Conservation (phyloP, 92 coral and sea anemone genomes). For the Epizoanthus ramosus region DNA sequence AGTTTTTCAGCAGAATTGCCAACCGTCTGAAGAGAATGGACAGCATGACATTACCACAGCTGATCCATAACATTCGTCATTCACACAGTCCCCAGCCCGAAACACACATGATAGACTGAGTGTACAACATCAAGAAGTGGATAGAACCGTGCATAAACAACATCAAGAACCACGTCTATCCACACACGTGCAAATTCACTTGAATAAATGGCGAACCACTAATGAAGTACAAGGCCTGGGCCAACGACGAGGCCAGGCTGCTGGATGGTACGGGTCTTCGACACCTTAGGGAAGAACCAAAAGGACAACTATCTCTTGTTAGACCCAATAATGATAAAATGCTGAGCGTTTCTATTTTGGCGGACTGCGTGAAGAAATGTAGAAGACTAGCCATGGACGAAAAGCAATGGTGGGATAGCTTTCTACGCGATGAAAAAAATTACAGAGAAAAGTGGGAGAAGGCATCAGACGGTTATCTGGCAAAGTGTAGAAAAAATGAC, state of each 20-base stretch:
- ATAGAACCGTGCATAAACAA: conserved; percentile 21
- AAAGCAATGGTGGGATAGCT: conserved; percentile 28
- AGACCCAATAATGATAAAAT: conserved; percentile 17
- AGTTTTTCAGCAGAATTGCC: conserved; percentile 38
- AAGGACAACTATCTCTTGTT: conserved; percentile 21
- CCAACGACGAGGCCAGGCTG: conserved; percentile 39
- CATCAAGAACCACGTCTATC: conserved; percentile 40
- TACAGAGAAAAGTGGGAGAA: neutral
- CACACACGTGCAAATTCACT: conserved; percentile 18
- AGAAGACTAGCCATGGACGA: neutral
- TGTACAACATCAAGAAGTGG: conserved; percentile 12
- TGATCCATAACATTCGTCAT: neutral
- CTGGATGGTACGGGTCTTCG: conserved; percentile 20
- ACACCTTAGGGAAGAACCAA: neutral
- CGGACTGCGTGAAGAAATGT: conserved; percentile 29
- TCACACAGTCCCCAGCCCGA: neutral
- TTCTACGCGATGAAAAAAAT: neutral
- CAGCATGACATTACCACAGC: conserved; percentile 24
- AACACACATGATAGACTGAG: neutral
- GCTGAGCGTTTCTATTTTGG: conserved; percentile 1
- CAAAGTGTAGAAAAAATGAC: neutral
- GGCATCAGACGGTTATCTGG: neutral
- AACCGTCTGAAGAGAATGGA: conserved; percentile 8
- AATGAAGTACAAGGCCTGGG: conserved; percentile 46
- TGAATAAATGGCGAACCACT: conserved; percentile 5